Evolutionary conservation across 2,888 invertebrate genomes (phyloP).

Genomic region (Xylophagus ater): DNA sequence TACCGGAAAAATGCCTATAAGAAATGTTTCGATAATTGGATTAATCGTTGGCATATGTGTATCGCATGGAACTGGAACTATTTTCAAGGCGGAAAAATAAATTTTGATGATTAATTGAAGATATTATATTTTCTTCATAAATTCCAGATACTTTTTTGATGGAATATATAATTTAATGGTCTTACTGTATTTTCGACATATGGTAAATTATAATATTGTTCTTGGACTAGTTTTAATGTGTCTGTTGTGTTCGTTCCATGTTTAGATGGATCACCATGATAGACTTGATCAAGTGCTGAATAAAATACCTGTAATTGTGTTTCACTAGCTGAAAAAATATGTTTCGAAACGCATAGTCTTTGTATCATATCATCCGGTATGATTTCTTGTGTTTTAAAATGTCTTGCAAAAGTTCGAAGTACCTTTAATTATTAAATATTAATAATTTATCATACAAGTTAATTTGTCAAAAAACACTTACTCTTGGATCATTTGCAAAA

Average conservation of each 20-base stretch:
- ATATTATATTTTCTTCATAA: too few relatives aligned
- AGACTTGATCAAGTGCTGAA: conserved; percentile 81
- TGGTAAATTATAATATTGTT: conserved; percentile 73
- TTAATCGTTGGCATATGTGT: too few relatives aligned
- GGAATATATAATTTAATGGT: conserved; percentile 12
- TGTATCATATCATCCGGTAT: conserved; percentile 71
- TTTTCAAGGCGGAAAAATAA: too few relatives aligned
- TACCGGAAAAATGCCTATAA: too few relatives aligned
- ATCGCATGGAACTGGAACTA: too few relatives aligned
- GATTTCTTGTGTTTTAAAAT: conserved; percentile 77
- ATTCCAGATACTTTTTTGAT: too few relatives aligned
- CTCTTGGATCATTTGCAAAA: conserved; percentile 81
- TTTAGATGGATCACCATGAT: conserved; percentile 49
- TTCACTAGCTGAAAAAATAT: conserved; percentile 80
- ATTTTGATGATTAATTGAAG: too few relatives aligned
- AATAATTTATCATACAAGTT: neutral
- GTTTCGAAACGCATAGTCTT: conserved; percentile 72
- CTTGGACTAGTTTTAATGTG: conserved; percentile 63
- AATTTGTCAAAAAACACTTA: conserved; percentile 26
- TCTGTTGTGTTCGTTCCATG: conserved; percentile 49
- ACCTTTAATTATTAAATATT: conserved; percentile 43
- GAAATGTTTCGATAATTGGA: too few relatives aligned
- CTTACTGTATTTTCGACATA: conserved; percentile 75
- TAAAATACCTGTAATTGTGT: conserved; percentile 84
- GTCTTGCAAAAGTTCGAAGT: conserved; percentile 73